phyloP scores from a whole-genome alignment of 1,140 invertebrate species.

The Nomia melanderi region DNA sequence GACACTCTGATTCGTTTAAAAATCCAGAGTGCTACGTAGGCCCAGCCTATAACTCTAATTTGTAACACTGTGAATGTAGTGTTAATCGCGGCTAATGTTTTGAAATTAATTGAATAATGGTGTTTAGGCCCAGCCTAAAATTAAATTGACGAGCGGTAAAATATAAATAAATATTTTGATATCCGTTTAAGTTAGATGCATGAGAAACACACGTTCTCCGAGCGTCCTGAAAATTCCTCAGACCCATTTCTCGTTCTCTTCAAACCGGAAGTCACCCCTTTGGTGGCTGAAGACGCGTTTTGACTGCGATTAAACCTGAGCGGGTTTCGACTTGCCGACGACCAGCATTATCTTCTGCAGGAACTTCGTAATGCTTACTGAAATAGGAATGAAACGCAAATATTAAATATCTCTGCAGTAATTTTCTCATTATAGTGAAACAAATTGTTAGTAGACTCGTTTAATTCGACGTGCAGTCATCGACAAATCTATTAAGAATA shows the following conservation, averaged over 20 bases:
- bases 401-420: too few species aligned
- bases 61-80: too few species aligned
- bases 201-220: not conserved
- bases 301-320: slow-evolving; percentile 82
- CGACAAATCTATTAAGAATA: too few species aligned
- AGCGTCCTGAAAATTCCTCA: slow-evolving; percentile 2
- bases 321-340: slow-evolving; percentile 85
- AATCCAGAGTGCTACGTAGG: not conserved
- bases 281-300: slow-evolving; percentile 3
- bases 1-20: not conserved
- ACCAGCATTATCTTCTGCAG: slow-evolving; percentile 86
- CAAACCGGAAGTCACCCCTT: slow-evolving; percentile 10
- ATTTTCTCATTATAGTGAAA: too few species aligned
- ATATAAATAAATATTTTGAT: not conserved
- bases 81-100: too few species aligned
- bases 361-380: slow-evolving; percentile 83
- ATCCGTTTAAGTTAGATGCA: too few species aligned
- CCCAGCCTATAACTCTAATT: not conserved
- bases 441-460: too few species aligned
- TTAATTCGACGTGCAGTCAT: too few species aligned
- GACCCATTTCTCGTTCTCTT: slow-evolving; percentile 20
- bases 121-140: not conserved
- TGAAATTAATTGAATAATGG: not conserved
- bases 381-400: slow-evolving; percentile 40
- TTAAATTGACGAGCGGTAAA: not conserved